These are phyloP conservation scores for Forpus xanthops DNA, from an alignment of 2,797 vertebrate species.

Conservation along the genomic window DNA sequence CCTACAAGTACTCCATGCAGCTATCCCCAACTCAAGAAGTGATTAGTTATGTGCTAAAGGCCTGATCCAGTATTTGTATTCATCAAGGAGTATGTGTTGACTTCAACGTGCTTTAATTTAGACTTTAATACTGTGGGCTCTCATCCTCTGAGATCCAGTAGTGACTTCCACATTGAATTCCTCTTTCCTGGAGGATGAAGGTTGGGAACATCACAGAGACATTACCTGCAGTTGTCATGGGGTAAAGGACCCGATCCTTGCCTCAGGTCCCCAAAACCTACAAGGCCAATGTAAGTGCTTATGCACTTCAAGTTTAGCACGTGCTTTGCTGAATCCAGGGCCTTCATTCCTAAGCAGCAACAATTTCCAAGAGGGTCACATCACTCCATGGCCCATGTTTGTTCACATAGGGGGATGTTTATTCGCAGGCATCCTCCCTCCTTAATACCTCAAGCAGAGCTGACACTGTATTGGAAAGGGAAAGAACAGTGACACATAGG, in stretches of 20 bases:
- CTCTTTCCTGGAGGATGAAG: not conserved
- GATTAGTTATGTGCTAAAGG: not conserved
- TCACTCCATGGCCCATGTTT: not conserved
- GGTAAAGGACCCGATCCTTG: not conserved
- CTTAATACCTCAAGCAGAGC: not conserved
- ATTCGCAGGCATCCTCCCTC: not conserved
- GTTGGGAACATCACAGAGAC: not conserved
- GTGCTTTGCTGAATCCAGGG: not conserved
- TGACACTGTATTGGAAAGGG: not conserved
- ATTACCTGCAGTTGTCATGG: not conserved
- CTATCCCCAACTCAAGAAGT: not conserved
- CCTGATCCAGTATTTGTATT: not conserved
- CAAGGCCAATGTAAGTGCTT: not conserved
- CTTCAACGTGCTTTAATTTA: not conserved
- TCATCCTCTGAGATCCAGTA: not conserved
- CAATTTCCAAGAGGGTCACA: not conserved
- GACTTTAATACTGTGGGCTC: not conserved
- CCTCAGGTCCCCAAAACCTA: not conserved
- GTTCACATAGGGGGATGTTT: not conserved
- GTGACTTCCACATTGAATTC: not conserved
- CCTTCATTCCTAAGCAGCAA: not conserved
- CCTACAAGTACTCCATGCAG: not conserved
- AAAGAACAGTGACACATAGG: not conserved
- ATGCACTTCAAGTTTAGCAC: not conserved
- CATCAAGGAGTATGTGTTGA: not conserved